Conservation (phyloP, 2,113 vertebrate species). For the Tauraco erythrolophus region DNA sequence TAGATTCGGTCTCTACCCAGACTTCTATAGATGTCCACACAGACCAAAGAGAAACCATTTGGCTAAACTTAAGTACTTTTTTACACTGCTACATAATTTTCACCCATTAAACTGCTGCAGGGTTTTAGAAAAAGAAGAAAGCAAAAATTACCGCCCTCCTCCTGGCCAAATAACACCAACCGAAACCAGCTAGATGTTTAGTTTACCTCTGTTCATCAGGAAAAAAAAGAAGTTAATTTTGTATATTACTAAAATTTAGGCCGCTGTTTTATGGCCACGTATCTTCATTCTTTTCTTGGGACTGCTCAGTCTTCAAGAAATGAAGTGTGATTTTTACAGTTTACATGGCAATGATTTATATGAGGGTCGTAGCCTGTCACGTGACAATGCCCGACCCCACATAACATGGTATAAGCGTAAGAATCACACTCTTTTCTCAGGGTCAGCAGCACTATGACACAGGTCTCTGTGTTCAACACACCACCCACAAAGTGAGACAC, state of each 20-base stretch:
- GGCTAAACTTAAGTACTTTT: not conserved
- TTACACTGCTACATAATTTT: not conserved
- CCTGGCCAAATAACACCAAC: not conserved
- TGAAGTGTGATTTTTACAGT: slow-evolving; percentile 38
- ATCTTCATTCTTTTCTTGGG: not conserved
- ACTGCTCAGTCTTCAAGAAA: not conserved
- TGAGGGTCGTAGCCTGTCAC: not conserved
- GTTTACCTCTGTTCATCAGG: not conserved
- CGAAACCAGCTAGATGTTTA: not conserved
- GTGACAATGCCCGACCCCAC: not conserved
- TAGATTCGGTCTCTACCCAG: not conserved
- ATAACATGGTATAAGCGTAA: slow-evolving; percentile 20
- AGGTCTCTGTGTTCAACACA: slow-evolving; percentile 8
- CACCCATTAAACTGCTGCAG: not conserved
- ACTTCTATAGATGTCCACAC: not conserved
- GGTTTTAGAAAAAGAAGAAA: not conserved
- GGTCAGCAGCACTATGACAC: not conserved
- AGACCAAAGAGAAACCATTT: not conserved
- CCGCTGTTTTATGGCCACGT: not conserved
- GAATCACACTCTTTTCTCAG: not conserved
- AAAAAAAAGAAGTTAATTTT: not conserved
- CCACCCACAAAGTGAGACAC: slow-evolving; percentile 10
- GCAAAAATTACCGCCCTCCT: not conserved
- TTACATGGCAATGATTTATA: slow-evolving; percentile 32
- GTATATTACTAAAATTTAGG: not conserved